Conservation (phyloP, 2,797 vertebrate species). For the Argyrosomus regius region DNA sequence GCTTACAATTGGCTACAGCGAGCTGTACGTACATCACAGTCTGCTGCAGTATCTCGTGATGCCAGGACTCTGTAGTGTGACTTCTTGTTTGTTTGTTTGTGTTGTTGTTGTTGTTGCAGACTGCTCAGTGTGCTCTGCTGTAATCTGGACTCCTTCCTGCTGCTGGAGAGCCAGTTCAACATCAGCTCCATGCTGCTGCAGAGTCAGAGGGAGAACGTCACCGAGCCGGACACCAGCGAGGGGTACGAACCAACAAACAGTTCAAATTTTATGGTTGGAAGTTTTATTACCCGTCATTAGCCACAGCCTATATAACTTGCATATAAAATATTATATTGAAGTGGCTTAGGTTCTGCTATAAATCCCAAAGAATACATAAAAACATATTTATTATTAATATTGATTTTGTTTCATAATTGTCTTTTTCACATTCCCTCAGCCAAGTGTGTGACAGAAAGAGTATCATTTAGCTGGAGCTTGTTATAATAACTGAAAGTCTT, state of each 20-base stretch:
- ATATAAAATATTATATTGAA: background rate
- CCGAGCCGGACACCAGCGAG: slow-evolving; percentile 75
- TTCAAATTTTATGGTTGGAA: background rate
- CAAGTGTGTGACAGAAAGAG: background rate
- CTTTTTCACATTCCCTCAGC: background rate
- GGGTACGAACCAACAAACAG: slow-evolving; percentile 78
- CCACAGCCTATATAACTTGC: background rate
- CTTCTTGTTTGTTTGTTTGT: slow-evolving; percentile 42
- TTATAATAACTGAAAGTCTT: background rate
- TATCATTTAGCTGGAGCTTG: background rate
- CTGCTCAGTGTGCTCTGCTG: slow-evolving; percentile 93
- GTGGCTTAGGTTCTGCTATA: background rate
- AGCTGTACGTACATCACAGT: slow-evolving; percentile 32
- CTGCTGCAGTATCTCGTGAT: slow-evolving; percentile 18
- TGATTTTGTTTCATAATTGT: background rate
- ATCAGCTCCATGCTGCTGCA: slow-evolving; percentile 90
- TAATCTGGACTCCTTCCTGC: slow-evolving; percentile 91
- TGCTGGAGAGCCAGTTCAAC: slow-evolving; percentile 93
- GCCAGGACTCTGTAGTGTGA: slow-evolving; percentile 39
- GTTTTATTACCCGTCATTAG: background rate
- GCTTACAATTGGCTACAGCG: slow-evolving; percentile 52
- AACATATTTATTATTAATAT: background rate
- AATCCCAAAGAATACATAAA: background rate
- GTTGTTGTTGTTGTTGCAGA: slow-evolving; percentile 78
- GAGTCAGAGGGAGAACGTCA: slow-evolving; percentile 89